A percentile compares a stretch with the other conserved stretches of the same genome.
Evolutionary conservation across 2,888 invertebrate genomes (phyloP).

Genomic region (Formica aserva): DNA sequence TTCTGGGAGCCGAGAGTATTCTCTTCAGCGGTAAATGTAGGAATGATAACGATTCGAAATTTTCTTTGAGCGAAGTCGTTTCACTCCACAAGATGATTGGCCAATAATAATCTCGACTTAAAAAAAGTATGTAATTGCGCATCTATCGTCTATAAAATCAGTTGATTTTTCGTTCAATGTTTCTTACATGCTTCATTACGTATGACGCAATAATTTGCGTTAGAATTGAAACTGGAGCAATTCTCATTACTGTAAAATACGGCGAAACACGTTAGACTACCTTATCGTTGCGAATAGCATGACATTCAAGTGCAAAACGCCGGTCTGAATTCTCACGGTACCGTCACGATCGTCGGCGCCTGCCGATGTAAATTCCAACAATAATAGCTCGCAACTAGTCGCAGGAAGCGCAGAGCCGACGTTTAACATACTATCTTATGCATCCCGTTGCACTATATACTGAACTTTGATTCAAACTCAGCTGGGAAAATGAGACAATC

Average conservation of each 20-base stretch:
- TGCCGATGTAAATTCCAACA: slow-evolving; percentile 49
- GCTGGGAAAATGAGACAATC: neutral
- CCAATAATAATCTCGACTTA: neutral
- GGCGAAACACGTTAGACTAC: slow-evolving; percentile 32
- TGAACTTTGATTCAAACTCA: slow-evolving; percentile 46
- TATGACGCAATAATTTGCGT: neutral
- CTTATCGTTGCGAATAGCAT: slow-evolving; percentile 45
- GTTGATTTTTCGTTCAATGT: slow-evolving; percentile 6
- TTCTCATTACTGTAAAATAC: slow-evolving; percentile 39
- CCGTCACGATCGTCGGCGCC: slow-evolving; percentile 46
- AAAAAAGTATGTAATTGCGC: neutral
- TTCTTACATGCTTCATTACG: neutral
- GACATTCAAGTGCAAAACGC: slow-evolving; percentile 53
- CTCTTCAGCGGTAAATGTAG: slow-evolving; percentile 31
- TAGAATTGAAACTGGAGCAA: slow-evolving; percentile 11
- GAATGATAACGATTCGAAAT: slow-evolving; percentile 46
- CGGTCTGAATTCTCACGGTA: slow-evolving; percentile 46
- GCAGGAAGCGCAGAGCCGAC: slow-evolving; percentile 44
- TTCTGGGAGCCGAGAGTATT: slow-evolving; percentile 19
- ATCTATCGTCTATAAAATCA: neutral
- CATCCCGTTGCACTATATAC: slow-evolving; percentile 37
- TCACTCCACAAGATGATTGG: slow-evolving; percentile 1
- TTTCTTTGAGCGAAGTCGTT: neutral
- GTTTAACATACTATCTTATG: slow-evolving; percentile 47
- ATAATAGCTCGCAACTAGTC: slow-evolving; percentile 54